phyloP scores from a whole-genome alignment of 2,113 vertebrate species.

The Paratilapia polleni region DNA sequence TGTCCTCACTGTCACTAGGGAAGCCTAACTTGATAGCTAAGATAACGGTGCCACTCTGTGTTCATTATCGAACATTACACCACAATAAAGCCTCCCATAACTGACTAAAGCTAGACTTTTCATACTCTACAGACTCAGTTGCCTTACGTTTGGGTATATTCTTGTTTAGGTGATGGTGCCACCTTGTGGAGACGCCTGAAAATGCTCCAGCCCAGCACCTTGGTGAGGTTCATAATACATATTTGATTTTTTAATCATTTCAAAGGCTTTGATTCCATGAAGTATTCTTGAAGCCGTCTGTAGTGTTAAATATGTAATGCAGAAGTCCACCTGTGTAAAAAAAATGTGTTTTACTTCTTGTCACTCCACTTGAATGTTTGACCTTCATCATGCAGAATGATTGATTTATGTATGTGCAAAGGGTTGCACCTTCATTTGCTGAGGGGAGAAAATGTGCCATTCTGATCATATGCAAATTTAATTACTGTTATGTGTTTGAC shows the following conservation, averaged over 20 bases:
- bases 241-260: not conserved
- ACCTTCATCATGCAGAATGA: not conserved
- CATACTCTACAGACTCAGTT: not conserved
- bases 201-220: not conserved
- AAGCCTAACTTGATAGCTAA: conserved; percentile 5
- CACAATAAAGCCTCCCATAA: not conserved
- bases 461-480: not conserved
- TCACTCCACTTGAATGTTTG: not conserved
- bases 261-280: not conserved
- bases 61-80: conserved; percentile 39
- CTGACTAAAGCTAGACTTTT: not conserved
- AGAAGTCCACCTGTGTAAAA: not conserved
- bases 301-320: too few species aligned
- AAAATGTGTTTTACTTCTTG: not conserved
- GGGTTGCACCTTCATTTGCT: not conserved
- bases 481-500: not conserved
- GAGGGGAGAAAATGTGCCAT: not conserved
- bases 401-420: not conserved
- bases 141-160: not conserved
- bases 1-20: not conserved
- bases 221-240: not conserved
- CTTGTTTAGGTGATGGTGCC: conserved; percentile 19
- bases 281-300: not conserved
- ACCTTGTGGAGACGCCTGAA: conserved; percentile 26
- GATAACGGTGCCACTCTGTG: conserved; percentile 54